Percentiles rank a stretch among this genome's conserved stretches.
Evolutionary conservation across 2,113 vertebrate species (phyloP).

Genomic region (Nerophis lumbriciformis): DNA sequence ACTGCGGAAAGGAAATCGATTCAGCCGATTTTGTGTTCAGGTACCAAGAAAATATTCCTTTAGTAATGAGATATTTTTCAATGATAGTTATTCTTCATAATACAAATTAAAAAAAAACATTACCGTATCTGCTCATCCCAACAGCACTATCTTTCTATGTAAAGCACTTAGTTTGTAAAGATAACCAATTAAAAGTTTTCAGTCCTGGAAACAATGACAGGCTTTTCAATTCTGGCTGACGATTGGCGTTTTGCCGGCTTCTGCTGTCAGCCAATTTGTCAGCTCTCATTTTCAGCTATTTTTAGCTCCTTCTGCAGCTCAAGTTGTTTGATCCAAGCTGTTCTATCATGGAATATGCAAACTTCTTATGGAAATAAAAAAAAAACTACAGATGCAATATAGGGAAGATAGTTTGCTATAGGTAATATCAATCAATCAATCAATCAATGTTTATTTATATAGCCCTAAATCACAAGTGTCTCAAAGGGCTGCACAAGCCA

Average conservation of each 20-base stretch:
- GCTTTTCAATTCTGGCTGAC: not conserved
- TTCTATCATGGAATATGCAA: not conserved
- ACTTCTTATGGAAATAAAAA: no score
- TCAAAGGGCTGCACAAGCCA: no score
- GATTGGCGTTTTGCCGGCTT: not conserved
- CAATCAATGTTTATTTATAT: no score
- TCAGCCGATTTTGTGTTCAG: conserved; percentile 92
- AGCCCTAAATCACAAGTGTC: no score
- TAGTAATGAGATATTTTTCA: no score
- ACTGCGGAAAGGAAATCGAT: conserved; percentile 91
- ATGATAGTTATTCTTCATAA: no score
- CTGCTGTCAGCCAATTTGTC: conserved; percentile 1
- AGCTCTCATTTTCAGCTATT: not conserved
- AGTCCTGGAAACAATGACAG: not conserved
- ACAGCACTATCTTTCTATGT: not conserved
- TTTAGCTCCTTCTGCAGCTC: not conserved
- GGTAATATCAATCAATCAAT: no score
- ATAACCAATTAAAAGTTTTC: conserved; percentile 6
- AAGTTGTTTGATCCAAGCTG: not conserved
- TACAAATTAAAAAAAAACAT: no score
- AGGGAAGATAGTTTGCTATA: no score
- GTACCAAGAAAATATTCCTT: conserved; percentile 52
- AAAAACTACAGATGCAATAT: no score
- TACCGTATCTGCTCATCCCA: not conserved
- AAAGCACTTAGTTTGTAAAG: not conserved